These are phyloP conservation scores for Saguinus oedipus DNA, from an alignment of 2,797 vertebrate species.

Conservation along the genomic window DNA sequence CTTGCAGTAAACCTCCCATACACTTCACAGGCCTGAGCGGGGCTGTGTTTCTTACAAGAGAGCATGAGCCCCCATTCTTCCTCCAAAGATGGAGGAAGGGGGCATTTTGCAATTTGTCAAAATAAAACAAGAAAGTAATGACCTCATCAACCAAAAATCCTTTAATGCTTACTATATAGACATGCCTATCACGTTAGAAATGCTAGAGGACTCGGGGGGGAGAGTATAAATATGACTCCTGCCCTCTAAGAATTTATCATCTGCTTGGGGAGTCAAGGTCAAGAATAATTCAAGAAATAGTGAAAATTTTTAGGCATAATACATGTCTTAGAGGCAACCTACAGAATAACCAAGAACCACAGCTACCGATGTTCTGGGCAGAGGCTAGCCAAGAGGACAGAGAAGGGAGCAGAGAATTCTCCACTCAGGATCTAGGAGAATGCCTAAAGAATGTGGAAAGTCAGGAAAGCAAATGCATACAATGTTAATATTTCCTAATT, in stretches of 20 bases:
- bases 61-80: not conserved
- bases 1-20: not conserved
- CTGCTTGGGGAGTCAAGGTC: not conserved
- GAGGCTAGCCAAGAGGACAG: not conserved
- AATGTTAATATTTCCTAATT: not conserved
- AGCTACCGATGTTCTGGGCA: not conserved
- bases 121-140: not conserved
- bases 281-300: not conserved
- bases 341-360: not conserved
- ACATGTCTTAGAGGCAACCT: not conserved
- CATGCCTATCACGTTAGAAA: not conserved
- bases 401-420: not conserved
- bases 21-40: not conserved
- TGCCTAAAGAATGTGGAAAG: not conserved
- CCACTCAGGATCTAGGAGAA: not conserved
- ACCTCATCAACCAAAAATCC: not conserved
- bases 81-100: not conserved
- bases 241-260: not conserved
- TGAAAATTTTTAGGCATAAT: not conserved
- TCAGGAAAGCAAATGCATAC: not conserved
- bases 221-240: not conserved
- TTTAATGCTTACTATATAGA: not conserved
- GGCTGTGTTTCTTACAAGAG: not conserved
- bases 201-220: accelerated
- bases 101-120: not conserved